Conservation (phyloP, 2,113 vertebrate species). For the Rissa tridactyla region DNA sequence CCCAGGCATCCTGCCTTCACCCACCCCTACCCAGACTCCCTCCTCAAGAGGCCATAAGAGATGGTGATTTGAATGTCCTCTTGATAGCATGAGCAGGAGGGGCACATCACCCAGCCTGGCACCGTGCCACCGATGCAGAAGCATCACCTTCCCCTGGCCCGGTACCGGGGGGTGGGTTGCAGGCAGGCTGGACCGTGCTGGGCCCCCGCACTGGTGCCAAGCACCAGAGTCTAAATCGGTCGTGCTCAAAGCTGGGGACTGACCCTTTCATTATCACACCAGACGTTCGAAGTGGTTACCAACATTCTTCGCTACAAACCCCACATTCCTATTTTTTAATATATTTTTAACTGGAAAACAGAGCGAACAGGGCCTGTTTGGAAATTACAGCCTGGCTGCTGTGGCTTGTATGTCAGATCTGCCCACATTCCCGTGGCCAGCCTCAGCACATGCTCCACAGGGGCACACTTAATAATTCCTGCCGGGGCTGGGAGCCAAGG, state of each 20-base stretch:
- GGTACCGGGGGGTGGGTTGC: rapidly evolving
- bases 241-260: conserved; percentile 49
- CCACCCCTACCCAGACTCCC: background rate
- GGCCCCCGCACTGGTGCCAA: background rate
- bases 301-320: conserved; percentile 61
- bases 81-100: background rate
- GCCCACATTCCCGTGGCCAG: conserved; percentile 73
- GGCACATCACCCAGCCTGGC: rapidly evolving
- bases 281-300: conserved; percentile 63
- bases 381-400: conserved; percentile 73
- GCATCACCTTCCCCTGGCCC: background rate
- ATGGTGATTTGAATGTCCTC: background rate
- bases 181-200: background rate
- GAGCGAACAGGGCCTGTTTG: conserved; percentile 52
- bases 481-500: conserved; percentile 17
- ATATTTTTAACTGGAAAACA: conserved; percentile 75
- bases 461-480: conserved; percentile 72
- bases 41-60: background rate
- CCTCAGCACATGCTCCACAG: conserved; percentile 70
- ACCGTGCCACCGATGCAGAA: background rate
- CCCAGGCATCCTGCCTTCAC: background rate
- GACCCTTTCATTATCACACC: conserved; percentile 76
- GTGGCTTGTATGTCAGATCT: conserved; percentile 72
- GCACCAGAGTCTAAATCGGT: conserved; percentile 64
- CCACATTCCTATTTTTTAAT: conserved; percentile 72